Conservation (phyloP, 2,888 invertebrate species). For the Rotaria magnacalcarata region DNA sequence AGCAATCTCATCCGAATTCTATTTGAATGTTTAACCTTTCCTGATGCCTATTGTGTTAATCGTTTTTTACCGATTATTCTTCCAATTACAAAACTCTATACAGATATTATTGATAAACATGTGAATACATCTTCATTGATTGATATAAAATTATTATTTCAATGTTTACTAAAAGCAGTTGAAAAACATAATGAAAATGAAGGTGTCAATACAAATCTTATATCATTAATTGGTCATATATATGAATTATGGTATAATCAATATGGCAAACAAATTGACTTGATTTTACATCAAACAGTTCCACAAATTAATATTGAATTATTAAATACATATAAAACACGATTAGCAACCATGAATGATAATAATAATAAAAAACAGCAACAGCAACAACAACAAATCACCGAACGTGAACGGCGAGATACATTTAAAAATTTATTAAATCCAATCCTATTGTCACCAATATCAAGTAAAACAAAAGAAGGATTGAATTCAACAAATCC, state of each 20-base stretch:
- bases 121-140: not conserved
- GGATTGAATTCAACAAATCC: too few relatives aligned
- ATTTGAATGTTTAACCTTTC: conserved; percentile 32
- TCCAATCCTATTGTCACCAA: too few relatives aligned
- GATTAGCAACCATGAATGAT: too few relatives aligned
- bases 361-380: not conserved
- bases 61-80: conserved; percentile 4
- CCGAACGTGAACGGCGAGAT: not conserved
- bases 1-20: not conserved
- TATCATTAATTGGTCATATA: too few relatives aligned
- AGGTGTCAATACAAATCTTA: not conserved
- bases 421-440: conserved; percentile 5
- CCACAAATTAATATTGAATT: too few relatives aligned
- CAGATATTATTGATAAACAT: not conserved
- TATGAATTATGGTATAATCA: too few relatives aligned
- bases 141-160: not conserved
- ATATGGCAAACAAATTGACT: too few relatives aligned
- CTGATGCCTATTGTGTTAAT: conserved; percentile 20
- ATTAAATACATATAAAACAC: too few relatives aligned
- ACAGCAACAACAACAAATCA: not conserved
- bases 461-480: too few relatives aligned
- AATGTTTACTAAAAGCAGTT: conserved; percentile 4
- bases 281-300: too few relatives aligned
- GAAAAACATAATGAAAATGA: conserved; percentile 16
- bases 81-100: not conserved